phyloP scores from a whole-genome alignment of 2,888 invertebrate genomes.

The Pollenia griseotomentosa region DNA sequence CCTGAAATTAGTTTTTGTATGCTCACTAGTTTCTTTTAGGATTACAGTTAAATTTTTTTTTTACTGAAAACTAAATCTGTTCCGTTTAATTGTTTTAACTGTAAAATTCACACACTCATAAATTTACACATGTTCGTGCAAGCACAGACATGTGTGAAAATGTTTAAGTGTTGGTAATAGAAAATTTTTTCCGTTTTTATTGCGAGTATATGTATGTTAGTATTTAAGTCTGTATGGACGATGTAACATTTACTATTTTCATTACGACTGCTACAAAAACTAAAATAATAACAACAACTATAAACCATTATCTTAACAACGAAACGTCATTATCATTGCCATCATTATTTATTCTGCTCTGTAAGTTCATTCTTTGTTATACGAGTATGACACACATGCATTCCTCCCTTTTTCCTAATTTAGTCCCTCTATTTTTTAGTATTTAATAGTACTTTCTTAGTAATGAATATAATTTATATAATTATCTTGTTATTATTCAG shows the following conservation, averaged over 20 bases:
- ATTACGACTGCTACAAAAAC: conserved; percentile 10
- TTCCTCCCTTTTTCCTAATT: background rate
- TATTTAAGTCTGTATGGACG: background rate
- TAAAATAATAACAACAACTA: background rate
- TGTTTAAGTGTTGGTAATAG: conserved; percentile 1
- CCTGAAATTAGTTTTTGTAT: too few relatives aligned
- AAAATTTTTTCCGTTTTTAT: conserved; percentile 24
- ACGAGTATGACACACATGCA: background rate
- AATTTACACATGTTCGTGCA: background rate
- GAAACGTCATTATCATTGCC: conserved; percentile 29
- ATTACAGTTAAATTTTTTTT: too few relatives aligned
- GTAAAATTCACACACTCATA: background rate
- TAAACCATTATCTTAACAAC: background rate
- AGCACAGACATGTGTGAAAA: background rate
- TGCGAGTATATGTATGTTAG: too few relatives aligned
- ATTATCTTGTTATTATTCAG: conserved; percentile 50
- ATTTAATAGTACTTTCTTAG: conserved; percentile 1
- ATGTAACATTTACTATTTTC: conserved; percentile 46
- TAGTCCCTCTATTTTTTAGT: background rate
- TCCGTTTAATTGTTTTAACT: background rate
- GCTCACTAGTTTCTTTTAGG: too few relatives aligned
- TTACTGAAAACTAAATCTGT: too few relatives aligned
- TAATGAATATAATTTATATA: conserved; percentile 60
- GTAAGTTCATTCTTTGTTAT: background rate
- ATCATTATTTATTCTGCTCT: conserved; percentile 3